phyloP scores from a whole-genome alignment of 92 coral and sea anemone species.

The Hydrozoanthus gracilis region DNA sequence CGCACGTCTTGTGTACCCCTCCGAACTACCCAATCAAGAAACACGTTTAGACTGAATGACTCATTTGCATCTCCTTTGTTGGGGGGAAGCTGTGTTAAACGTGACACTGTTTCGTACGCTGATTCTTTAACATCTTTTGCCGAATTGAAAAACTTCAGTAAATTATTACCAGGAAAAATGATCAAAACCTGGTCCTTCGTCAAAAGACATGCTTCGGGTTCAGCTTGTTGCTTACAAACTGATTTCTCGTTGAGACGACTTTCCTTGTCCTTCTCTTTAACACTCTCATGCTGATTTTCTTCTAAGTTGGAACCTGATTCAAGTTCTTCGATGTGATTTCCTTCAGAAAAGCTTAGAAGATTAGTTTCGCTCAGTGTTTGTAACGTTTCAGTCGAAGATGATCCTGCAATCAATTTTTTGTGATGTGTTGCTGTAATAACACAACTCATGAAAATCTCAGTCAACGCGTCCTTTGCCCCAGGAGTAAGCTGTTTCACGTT shows the following conservation, averaged over 20 bases:
- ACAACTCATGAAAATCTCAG: constrained; percentile 86
- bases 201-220: constrained; percentile 11
- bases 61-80: constrained; percentile 44
- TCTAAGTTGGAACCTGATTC: neutral
- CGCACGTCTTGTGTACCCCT: constrained; percentile 74
- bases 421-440: neutral
- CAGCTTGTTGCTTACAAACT: neutral
- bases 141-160: constrained; percentile 73
- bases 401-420: neutral
- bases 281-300: neutral
- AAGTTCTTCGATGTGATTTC: neutral
- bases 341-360: neutral
- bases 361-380: constrained; percentile 5
- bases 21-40: constrained; percentile 73
- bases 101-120: constrained; percentile 73
- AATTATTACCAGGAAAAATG: constrained; percentile 68
- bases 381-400: neutral
- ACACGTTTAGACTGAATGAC: constrained; percentile 59
- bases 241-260: neutral
- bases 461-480: constrained; percentile 58
- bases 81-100: constrained; percentile 56
- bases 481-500: constrained; percentile 46
- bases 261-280: neutral
- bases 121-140: constrained; percentile 78
- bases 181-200: constrained; percentile 78